phyloP scores from a whole-genome alignment of 2,113 vertebrate species.

The Limanda limanda region DNA sequence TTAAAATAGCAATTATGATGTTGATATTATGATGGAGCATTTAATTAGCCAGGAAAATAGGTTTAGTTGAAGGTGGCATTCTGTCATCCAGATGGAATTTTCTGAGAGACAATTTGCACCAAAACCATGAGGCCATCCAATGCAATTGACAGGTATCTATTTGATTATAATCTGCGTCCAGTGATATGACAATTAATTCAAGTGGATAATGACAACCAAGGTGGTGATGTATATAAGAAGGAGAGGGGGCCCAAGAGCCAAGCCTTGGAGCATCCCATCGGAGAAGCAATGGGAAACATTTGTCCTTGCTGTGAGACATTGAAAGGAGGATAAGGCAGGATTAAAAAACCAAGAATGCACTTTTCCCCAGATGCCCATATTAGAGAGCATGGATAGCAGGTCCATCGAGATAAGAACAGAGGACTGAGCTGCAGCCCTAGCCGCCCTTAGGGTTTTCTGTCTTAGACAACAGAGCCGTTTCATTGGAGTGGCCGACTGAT shows the following conservation, averaged over 20 bases:
- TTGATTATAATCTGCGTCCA: background rate
- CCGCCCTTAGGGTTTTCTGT: background rate
- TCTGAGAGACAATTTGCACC: no score
- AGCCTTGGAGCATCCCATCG: background rate
- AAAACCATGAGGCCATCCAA: background rate
- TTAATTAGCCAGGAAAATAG: background rate
- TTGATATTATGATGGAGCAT: background rate
- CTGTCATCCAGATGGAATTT: no score
- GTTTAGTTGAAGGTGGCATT: no score
- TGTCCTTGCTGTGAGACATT: background rate
- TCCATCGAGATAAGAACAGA: background rate
- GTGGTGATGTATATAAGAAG: background rate
- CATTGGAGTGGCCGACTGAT: constrained; percentile 1
- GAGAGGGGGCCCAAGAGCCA: background rate
- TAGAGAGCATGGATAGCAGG: background rate
- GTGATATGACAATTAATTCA: background rate
- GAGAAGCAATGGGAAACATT: background rate
- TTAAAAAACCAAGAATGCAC: background rate
- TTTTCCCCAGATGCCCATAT: background rate
- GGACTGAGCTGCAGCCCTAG: background rate
- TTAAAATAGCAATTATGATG: background rate
- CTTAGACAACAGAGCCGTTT: background rate
- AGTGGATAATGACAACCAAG: background rate
- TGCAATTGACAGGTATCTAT: background rate
- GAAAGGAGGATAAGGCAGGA: background rate